Evolutionary conservation across 2,797 vertebrate genomes (phyloP), one percentile per base, ranked within the genome.

Genomic region (Parotocinclus haroldoi): DNA sequence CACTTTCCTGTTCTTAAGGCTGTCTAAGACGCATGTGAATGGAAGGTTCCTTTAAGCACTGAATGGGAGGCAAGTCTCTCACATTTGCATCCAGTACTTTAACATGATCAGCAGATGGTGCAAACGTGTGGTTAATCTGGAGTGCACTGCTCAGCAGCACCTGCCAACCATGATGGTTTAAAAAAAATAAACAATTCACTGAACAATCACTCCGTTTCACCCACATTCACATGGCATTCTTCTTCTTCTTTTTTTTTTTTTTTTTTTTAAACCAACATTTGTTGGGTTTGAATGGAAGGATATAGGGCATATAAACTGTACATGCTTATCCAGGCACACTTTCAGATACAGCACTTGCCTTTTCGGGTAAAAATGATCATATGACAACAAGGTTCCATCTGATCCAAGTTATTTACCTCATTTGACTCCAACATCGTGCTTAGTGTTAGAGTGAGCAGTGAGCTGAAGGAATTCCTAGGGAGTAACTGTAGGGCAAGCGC

Each of bases 41-140:
- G 44, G 18, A 48, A 60, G 27, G 64, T 42, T 66, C 42, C 56
- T 54, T 60, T 48, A 55, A 50, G 44, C n/a, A 0, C 56, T 50
- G 63, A 71, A 59, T 37, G 37, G 42, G 51, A 60, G 58, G 50
- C 42, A 11, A 7, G 37, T 19, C 69, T 53, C 27, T 8, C 50
- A 8, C 42, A 55, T 71, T 71, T 60, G 51, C 57, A 60, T 66
- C 9, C 14, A 65, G 61, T 49, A 36, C 69, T 66, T 71, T 66
- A 42, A 55, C 62, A 55, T 53, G 68, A 71, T 72, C 63, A 66
- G 69, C 69, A 66, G 57, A 66, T 66, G 69, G 69, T 66, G 63
- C 52, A 44, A 66, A 66, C 58, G 52, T 72, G 69, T 66, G 69
- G 69, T 66, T 66, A 56, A 44, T 62, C 37, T 56, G 38, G 63